Evolutionary conservation across 1,140 invertebrate species (phyloP), one percentile per base, ranked within the genome.

Genomic region (Hermatobates lingyangjiaoensis): DNA sequence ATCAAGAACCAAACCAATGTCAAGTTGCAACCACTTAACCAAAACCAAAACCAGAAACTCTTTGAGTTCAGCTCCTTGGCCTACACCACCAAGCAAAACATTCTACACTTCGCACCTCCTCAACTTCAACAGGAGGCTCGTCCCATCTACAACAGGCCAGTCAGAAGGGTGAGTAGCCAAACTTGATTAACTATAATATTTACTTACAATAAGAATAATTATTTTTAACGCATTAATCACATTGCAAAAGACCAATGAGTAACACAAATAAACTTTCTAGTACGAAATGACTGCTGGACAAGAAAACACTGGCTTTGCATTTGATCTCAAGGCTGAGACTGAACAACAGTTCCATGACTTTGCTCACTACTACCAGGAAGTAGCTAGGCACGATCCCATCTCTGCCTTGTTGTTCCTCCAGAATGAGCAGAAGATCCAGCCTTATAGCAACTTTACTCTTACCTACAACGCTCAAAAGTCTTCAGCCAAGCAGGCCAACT

Each of bases 31-130:
- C 70, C 72, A 0, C 55, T 71, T 1, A 59, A 68, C 40, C 57
- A 67, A 3, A 64, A 72, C 26, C 65, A 73, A 24, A 25, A 45
- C 10, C 62, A 62, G 21, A 70, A 66, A 34, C 27, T 79, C 21
- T 53, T 73, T 10, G 73, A 80, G 52, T 69, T 64, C 57, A 76
- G 70, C 51, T 66, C 69, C 0, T 64, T 68, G 59, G 78, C 79
- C 18, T 81, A 74, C 62, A 74, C 71, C 7, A 60, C 71, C 1
- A 69, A 62, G 45, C 65, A 73, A 54, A 64, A 75, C 53, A 72
- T 77, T 55, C 62, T 75, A 10, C 59, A 62, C n/a, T 52, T 74
- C 44, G 4, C 23, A 20, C 45, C 52, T 26, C 28, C 48, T 23
- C 30, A 23, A 3, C 15, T 30, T 1, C 21, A 23, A 21, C n/a